Conservation (phyloP, 2,113 vertebrate genomes). For the Scytalopus superciliaris region DNA sequence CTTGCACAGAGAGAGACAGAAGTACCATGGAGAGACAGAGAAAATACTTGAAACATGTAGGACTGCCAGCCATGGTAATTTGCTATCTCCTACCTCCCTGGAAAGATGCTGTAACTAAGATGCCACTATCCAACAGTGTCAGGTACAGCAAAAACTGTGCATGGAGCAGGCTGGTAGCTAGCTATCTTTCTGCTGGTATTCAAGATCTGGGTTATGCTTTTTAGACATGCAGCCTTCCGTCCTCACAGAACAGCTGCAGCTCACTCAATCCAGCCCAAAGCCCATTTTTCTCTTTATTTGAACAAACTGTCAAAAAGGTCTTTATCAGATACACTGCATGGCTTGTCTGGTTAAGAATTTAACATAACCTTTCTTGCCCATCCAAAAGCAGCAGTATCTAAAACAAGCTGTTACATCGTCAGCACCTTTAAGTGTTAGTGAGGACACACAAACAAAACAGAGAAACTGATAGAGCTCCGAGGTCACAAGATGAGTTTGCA, state of each 20-base stretch:
- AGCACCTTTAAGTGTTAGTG: background rate
- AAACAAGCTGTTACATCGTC: background rate
- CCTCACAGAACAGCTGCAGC: background rate
- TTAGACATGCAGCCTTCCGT: background rate
- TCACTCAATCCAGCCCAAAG: background rate
- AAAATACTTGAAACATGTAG: background rate
- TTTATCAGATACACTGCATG: background rate
- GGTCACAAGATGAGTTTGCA: background rate
- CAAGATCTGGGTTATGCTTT: background rate
- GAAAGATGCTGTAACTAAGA: background rate
- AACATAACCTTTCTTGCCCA: background rate
- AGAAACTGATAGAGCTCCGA: background rate
- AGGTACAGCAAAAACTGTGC: background rate
- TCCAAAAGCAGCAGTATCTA: background rate
- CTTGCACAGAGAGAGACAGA: background rate
- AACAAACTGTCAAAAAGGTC: background rate
- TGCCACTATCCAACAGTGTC: background rate
- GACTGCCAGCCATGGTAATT: background rate
- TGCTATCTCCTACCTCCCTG: fast-evolving
- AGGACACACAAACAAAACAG: background rate
- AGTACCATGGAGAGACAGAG: background rate
- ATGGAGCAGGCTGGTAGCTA: background rate
- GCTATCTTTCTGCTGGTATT: background rate
- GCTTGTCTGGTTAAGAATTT: background rate
- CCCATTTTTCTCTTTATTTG: background rate